Evolutionary conservation across 2,113 vertebrate genomes (phyloP), one percentile per base, ranked within the genome.

Genomic region (Opisthocomus hoazin): DNA sequence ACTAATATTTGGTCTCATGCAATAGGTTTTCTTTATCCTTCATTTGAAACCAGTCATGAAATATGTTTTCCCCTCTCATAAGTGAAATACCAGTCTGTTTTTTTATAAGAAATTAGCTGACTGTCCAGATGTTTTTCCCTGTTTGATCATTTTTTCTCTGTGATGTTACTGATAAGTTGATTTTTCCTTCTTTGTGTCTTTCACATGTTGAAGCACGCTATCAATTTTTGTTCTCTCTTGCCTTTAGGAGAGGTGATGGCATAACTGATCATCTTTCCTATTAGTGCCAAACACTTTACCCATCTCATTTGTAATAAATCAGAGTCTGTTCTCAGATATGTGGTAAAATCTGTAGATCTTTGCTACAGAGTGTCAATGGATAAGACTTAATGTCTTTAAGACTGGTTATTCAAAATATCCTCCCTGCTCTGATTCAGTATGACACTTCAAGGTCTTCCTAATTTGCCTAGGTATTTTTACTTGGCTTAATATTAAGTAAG

Each of bases 31-130:
- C 79, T 91, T 96, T 89, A 84, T 95, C n/a, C 64, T 95, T 96
- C 95, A 94, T 96, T 97, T 95, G 90, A 97, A 98, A 96, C 91
- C 71, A 92, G 89, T 96, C 48, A 56, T 87, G 89, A 95, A 66
- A 89, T 83, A 53, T 54, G 36, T 43, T 89, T 85, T 89, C 85
- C 79, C 15, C 39, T 92, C 70, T 90, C 78, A 69, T 75, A 32
- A 24, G 65, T 54, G 61, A 73, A 92, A 84, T 85, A 78, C 30
- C 17, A 66, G 24, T 92, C 83, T 81, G 36, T 75, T 75, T 94
- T 84, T 90, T 80, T 54, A 22, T 22, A 80, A 96, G 87, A 56
- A 94, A 26, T 93, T 89, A 84, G 80, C 56, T 96, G 87, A 58
- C 74, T 84, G 13, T 90, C 94, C 94, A 97, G 96, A 96, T 94